Percentiles rank a stretch among this genome's conserved stretches.
Conservation (phyloP, 1,140 invertebrate species). For the Aphis craccivora region DNA sequence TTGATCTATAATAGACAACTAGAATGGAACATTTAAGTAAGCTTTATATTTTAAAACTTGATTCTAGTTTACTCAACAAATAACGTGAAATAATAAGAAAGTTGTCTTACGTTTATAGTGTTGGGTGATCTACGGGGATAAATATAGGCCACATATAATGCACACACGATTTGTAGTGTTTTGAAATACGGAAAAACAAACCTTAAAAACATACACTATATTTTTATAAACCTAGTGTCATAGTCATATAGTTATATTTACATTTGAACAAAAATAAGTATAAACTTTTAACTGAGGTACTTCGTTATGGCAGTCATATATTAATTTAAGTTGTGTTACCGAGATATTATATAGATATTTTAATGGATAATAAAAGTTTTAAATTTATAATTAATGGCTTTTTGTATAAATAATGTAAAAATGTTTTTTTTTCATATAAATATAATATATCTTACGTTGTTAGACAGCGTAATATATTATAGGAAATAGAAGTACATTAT, state of each 20-base stretch:
- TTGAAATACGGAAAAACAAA: neutral
- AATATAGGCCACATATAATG: slow-evolving; percentile 5
- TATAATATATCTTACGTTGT: neutral
- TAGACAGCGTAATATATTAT: neutral
- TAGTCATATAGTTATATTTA: neutral
- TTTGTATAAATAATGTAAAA: neutral
- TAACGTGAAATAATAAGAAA: neutral
- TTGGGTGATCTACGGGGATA: neutral
- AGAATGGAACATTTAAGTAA: neutral
- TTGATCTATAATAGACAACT: neutral
- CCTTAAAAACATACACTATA: neutral
- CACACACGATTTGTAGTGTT: neutral
- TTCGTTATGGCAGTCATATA: neutral
- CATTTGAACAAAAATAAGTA: neutral
- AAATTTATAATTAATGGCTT: neutral
- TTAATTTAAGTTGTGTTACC: neutral
- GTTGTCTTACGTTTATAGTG: neutral
- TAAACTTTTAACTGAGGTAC: neutral
- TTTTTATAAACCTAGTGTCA: neutral
- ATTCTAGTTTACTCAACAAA: neutral
- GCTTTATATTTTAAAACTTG: neutral
- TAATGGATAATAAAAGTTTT: neutral
- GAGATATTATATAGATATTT: neutral
- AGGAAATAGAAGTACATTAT: neutral
- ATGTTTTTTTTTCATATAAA: neutral